These are phyloP conservation scores for Centrocercus urophasianus DNA, from an alignment of 2,113 vertebrate genomes.

Conservation along the genomic window DNA sequence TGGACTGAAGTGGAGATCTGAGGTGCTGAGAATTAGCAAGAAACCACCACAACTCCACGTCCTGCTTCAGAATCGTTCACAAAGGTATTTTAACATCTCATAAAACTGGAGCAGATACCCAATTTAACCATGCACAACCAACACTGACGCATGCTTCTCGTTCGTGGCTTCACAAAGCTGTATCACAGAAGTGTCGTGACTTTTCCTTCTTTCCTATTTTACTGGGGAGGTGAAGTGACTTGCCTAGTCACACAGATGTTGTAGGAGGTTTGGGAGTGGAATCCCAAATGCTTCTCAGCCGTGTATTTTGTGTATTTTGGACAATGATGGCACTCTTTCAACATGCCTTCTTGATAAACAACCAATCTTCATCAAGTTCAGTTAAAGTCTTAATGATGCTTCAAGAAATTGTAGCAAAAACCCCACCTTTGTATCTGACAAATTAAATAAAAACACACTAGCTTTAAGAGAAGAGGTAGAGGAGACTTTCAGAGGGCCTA, in stretches of 20 bases:
- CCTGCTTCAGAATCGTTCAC: not conserved
- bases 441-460: not conserved
- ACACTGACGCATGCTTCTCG: not conserved
- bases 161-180: fast-evolving
- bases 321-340: not conserved
- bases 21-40: not conserved
- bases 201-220: not conserved
- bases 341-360: not conserved
- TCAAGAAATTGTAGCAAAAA: not conserved
- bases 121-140: not conserved
- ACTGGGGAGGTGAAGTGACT: not conserved
- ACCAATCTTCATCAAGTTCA: not conserved
- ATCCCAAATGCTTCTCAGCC: not conserved
- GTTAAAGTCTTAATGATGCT: not conserved
- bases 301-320: not conserved
- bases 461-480: not conserved
- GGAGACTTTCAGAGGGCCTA: not conserved
- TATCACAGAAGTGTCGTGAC: too few relatives aligned
- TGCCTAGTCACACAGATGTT: not conserved
- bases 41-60: not conserved
- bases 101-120: not conserved
- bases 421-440: not conserved
- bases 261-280: not conserved
- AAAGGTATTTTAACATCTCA: not conserved
- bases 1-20: not conserved